A percentile compares a stretch with the other conserved stretches of the same genome.
These are phyloP conservation scores for Meloidogyne floridensis DNA, from an alignment of 1,140 invertebrate species.

Conservation along the genomic window DNA sequence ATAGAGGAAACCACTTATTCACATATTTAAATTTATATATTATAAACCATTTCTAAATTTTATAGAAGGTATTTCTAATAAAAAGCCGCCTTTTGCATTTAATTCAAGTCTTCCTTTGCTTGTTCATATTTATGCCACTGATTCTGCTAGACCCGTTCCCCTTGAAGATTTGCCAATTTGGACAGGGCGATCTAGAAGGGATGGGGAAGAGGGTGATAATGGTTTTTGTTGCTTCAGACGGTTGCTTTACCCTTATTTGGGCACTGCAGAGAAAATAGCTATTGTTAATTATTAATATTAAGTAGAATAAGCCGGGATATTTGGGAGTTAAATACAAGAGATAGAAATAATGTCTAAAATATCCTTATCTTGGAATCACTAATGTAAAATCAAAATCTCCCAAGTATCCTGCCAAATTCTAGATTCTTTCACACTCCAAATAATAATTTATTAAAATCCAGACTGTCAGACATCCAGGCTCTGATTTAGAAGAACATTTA, in stretches of 20 bases:
- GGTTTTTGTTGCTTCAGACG: neutral
- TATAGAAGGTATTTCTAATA: neutral
- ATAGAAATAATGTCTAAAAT: too few relatives aligned
- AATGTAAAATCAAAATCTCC: neutral
- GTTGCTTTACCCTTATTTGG: conserved; percentile 21
- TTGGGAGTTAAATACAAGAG: too few relatives aligned
- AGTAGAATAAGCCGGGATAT: neutral
- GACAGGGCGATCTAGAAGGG: neutral
- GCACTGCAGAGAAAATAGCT: conserved; percentile 9
- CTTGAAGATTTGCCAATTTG: conserved; percentile 16
- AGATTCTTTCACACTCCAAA: neutral
- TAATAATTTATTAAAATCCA: neutral
- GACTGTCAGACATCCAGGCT: conserved; percentile 7
- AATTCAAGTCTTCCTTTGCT: conserved; percentile 21
- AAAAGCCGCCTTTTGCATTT: neutral
- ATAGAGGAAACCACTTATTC: too few relatives aligned
- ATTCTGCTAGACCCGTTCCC: neutral
- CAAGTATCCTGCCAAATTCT: neutral
- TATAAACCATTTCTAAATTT: neutral
- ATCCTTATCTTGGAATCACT: too few relatives aligned
- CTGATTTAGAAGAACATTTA: neutral
- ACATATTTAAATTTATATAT: too few relatives aligned
- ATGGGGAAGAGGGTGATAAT: neutral
- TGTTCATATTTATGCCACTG: neutral
- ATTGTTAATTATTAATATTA: conserved; percentile 10